A percentile compares a stretch with the other conserved stretches of the same genome.
Evolutionary conservation across 2,888 invertebrate genomes (phyloP).

Genomic region (Acrocyrtus sp.): DNA sequence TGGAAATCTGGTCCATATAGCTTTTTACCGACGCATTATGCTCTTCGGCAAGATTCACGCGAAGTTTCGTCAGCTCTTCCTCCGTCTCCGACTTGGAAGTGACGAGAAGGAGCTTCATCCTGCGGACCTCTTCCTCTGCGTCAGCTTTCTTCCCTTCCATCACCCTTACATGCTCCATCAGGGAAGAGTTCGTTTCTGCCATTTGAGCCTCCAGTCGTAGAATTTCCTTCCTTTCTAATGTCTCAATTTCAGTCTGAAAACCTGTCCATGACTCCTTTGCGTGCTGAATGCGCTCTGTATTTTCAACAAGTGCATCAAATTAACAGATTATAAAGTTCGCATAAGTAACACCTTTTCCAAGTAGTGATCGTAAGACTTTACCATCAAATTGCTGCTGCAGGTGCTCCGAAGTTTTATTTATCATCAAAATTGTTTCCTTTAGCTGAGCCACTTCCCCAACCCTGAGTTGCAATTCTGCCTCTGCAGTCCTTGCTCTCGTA

Average conservation of each 20-base stretch:
- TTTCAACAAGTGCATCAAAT: too few species aligned
- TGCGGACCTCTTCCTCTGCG: constrained; percentile 58
- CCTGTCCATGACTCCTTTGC: constrained; percentile 61
- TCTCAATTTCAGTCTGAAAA: constrained; percentile 57
- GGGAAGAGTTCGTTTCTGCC: constrained; percentile 51
- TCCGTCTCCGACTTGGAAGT: constrained; percentile 58
- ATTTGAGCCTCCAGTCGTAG: constrained; percentile 56
- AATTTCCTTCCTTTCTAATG: constrained; percentile 58
- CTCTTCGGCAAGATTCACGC: constrained; percentile 53
- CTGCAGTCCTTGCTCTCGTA: constrained; percentile 27
- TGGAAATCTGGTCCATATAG: constrained; percentile 42
- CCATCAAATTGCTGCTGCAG: constrained; percentile 44
- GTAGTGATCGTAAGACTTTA: too few species aligned
- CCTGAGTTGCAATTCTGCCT: constrained; percentile 33
- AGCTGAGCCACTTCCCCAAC: constrained; percentile 23
- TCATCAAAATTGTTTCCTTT: constrained; percentile 32
- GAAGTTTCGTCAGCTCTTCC: constrained; percentile 44
- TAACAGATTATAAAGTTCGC: too few species aligned
- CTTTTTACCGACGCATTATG: constrained; percentile 44
- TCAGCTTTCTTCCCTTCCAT: constrained; percentile 58
- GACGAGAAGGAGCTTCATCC: constrained; percentile 49
- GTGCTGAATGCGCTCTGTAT: constrained; percentile 53
- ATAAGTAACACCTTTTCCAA: too few species aligned
- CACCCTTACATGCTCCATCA: constrained; percentile 55
- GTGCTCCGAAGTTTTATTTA: constrained; percentile 28